Evolutionary conservation across 2,113 vertebrate species (phyloP), one percentile per base, ranked within the genome.

Genomic region (Merops nubicus): DNA sequence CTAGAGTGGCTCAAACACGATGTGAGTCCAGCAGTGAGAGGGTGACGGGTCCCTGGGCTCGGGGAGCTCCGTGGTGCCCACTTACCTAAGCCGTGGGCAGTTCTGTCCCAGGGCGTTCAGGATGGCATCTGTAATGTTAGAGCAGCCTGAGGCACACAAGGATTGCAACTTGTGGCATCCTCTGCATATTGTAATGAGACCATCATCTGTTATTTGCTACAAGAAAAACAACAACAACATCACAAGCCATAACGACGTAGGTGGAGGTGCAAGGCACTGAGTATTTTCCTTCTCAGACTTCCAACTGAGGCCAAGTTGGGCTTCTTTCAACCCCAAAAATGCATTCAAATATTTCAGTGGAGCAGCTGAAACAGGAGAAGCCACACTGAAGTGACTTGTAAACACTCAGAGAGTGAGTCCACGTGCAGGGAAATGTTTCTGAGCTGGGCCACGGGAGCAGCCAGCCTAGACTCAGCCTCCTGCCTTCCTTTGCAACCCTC

Each of bases 171-270:
- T 99, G 98, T 99, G 99, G 93, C 99, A 99, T 63, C 99, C 99
- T 94, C 99, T 99, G 97, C 99, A 99, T 97, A 99, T 99, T 65
- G 99, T 99, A 97, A 99, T 99, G 95, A 99, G 99, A 75, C 99
- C 99, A 28, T 99, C 99, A 38, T 99, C 99, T 96, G 99, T 99
- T 98, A 99, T 99, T 98, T 99, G 99, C 99, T 99, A 98, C 97
- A 98, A 81, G 85, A 94, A 76, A 59, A 92, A 77, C 15, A 70
- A 63, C 1, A 16, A 38, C 50, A 33, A 20, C 36, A 88, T 91
- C 89, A 94, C 47, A 53, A 78, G 88, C 62, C 81, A 53, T 78
- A 65, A 48, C 50, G 12, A 40, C 7, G 59, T 1, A 91, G 76
- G 70, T n/a, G 16, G 31, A 57, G 59, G 59, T 40, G 65, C 64